phyloP scores from a whole-genome alignment of 2,113 vertebrate species.

The Sakesphorus luctuosus region DNA sequence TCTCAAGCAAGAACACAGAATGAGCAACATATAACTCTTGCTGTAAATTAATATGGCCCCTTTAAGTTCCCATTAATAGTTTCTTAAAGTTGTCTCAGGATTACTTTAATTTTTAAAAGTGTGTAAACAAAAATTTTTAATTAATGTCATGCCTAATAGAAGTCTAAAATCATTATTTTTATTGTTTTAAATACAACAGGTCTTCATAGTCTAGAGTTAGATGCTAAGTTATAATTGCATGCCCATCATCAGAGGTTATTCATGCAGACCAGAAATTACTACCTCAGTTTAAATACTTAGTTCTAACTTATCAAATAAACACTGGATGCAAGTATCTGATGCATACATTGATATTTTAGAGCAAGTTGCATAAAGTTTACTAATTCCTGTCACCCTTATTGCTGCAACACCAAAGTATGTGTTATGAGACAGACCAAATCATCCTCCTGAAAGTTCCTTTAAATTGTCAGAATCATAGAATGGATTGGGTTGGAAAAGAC shows the following conservation, averaged over 20 bases:
- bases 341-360: not conserved
- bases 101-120: not conserved
- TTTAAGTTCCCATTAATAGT: not conserved
- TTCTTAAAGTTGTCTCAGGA: not conserved
- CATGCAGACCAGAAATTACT: slow-evolving; percentile 5
- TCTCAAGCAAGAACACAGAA: not conserved
- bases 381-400: not conserved
- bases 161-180: not conserved
- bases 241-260: not conserved
- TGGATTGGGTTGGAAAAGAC: too few species aligned
- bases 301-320: not conserved
- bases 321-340: not conserved
- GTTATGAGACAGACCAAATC: not conserved
- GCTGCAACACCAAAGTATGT: not conserved
- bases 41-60: not conserved
- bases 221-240: slow-evolving; percentile 14
- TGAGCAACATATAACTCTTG: not conserved
- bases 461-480: too few species aligned
- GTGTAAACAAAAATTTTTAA: not conserved
- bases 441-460: not conserved
- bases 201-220: slow-evolving; percentile 24
- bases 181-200: not conserved
- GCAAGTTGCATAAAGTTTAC: not conserved
- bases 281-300: not conserved
- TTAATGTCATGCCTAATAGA: not conserved